Conservation (phyloP, 2,113 vertebrate species). For the Sylvietta virens region DNA sequence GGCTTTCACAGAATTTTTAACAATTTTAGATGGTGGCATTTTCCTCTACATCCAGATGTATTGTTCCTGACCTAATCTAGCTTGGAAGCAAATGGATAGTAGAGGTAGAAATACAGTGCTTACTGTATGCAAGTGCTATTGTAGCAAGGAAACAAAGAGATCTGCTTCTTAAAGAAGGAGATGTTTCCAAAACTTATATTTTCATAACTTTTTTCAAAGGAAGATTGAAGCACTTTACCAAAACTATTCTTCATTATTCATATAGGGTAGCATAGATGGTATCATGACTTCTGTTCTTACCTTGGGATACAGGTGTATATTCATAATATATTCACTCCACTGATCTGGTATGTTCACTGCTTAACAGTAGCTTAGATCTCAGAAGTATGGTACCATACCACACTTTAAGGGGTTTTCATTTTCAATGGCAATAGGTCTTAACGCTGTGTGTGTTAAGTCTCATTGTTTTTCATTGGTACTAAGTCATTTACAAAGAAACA, state of each 20-base stretch:
- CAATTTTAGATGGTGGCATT: background rate
- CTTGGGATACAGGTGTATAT: background rate
- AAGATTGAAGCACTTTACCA: constrained; percentile 64
- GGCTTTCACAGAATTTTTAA: background rate
- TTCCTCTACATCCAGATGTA: background rate
- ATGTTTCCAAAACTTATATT: constrained; percentile 57
- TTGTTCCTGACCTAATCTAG: background rate
- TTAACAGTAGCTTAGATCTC: background rate
- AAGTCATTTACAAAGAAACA: background rate
- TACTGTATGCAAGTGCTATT: constrained; percentile 20
- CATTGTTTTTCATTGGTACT: background rate
- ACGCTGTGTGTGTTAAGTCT: background rate
- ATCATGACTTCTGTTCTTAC: background rate
- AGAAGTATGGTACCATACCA: background rate
- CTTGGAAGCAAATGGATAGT: background rate
- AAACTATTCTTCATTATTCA: constrained; percentile 35
- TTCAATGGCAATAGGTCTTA: constrained; percentile 21
- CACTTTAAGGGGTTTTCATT: background rate
- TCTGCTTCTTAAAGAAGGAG: constrained; percentile 61
- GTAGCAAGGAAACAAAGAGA: constrained; percentile 45
- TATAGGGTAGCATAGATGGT: background rate
- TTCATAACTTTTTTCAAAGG: constrained; percentile 29
- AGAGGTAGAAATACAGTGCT: constrained; percentile 3
- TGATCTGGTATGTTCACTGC: background rate
- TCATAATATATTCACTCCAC: background rate